phyloP scores from a whole-genome alignment of 2,113 vertebrate genomes.

The Callaeas wilsoni region DNA sequence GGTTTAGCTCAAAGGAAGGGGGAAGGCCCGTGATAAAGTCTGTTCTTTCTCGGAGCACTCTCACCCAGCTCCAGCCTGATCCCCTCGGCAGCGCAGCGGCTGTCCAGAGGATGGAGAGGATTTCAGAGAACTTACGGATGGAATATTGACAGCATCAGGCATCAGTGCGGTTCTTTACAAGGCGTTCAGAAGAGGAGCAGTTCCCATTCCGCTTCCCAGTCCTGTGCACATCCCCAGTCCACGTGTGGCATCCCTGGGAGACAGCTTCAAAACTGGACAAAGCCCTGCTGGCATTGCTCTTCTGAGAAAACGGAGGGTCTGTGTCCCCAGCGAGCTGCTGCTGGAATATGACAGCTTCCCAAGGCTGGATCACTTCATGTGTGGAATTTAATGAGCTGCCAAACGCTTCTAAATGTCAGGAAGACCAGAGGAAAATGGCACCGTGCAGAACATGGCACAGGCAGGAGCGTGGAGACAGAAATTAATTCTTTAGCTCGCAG shows the following conservation, averaged over 20 bases:
- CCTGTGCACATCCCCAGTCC: background rate
- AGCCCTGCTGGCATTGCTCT: background rate
- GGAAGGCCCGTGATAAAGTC: background rate
- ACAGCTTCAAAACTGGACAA: background rate
- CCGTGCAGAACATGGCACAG: background rate
- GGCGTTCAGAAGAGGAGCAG: background rate
- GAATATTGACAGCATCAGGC: background rate
- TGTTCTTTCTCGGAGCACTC: background rate
- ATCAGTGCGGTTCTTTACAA: background rate
- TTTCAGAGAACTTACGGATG: background rate
- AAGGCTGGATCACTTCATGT: background rate
- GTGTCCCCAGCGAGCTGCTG: background rate
- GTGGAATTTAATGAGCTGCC: slow-evolving; percentile 26
- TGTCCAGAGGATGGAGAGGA: background rate
- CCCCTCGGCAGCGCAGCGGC: fast-evolving
- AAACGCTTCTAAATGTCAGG: background rate
- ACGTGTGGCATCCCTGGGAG: fast-evolving
- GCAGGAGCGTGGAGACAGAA: background rate
- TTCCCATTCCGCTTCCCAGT: background rate
- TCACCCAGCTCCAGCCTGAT: background rate
- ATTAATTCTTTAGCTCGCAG: background rate
- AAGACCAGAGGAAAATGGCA: background rate
- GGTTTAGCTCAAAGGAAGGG: background rate
- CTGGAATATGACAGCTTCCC: background rate
- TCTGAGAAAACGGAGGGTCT: background rate